Percentiles rank a stretch among this genome's conserved stretches.
Evolutionary conservation across 2,888 invertebrate genomes (phyloP).

Genomic region (Eucera pruinosa): DNA sequence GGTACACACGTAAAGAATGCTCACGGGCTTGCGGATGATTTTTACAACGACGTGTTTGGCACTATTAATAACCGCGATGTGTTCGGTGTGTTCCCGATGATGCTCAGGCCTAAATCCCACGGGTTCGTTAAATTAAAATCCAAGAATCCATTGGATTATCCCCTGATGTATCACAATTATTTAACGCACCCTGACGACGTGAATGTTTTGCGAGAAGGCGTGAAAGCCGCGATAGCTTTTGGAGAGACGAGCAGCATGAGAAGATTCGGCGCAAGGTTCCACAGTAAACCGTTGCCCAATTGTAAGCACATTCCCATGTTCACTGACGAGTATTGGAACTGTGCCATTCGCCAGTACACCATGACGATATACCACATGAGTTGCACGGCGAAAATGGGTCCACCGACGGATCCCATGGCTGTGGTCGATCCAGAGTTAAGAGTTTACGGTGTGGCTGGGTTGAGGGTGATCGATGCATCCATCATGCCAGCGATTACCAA

Average conservation of each 20-base stretch:
- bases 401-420: constrained; percentile 90
- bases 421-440: constrained; percentile 92
- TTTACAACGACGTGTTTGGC: constrained; percentile 91
- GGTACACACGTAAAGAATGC: constrained; percentile 92
- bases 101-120: constrained; percentile 93
- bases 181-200: constrained; percentile 94
- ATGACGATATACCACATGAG: constrained; percentile 95
- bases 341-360: constrained; percentile 93
- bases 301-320: constrained; percentile 91
- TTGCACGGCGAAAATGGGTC: constrained; percentile 94
- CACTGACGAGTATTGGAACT: constrained; percentile 95
- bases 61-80: constrained; percentile 91
- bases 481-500: constrained; percentile 95
- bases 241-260: constrained; percentile 92
- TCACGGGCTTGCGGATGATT: constrained; percentile 92
- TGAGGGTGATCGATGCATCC: constrained; percentile 94
- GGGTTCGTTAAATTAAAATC: constrained; percentile 91
- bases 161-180: constrained; percentile 96
- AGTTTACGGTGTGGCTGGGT: constrained; percentile 91
- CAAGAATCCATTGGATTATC: constrained; percentile 90
- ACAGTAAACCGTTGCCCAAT: constrained; percentile 91
- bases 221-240: constrained; percentile 93
- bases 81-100: constrained; percentile 94
- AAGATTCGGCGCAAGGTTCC: constrained; percentile 91
- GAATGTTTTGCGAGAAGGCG: constrained; percentile 92